Conservation (phyloP, 1,140 invertebrate species). For the Bombus sylvicola region DNA sequence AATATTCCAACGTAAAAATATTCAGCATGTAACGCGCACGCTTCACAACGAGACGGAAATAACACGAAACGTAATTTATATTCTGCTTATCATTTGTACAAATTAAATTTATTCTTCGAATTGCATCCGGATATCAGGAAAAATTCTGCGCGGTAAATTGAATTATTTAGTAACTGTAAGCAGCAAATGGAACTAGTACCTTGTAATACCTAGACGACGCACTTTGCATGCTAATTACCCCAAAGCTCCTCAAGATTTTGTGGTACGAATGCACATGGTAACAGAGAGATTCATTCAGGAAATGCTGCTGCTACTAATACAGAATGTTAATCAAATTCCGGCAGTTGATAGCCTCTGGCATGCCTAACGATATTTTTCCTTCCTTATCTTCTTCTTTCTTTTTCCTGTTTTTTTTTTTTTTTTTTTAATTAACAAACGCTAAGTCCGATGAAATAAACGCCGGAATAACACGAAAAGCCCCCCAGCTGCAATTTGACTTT, state of each 20-base stretch:
- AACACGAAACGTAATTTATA: neutral
- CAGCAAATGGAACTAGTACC: neutral
- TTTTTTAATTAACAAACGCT: slow-evolving; percentile 1
- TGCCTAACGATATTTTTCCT: neutral
- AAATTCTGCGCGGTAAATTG: neutral
- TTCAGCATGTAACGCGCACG: no score
- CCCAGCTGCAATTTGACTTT: slow-evolving; percentile 18
- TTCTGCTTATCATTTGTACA: no score
- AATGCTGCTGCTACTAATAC: slow-evolving; percentile 21
- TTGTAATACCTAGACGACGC: neutral
- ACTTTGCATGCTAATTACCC: slow-evolving; percentile 1
- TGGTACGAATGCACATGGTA: neutral
- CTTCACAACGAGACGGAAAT: no score
- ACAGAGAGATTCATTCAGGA: slow-evolving; percentile 21
- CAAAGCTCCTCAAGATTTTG: slow-evolving; percentile 13
- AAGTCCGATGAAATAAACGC: neutral
- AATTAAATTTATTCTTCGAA: neutral
- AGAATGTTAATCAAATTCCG: slow-evolving; percentile 32
- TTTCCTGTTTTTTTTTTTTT: no score
- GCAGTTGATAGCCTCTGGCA: neutral
- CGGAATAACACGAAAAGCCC: neutral
- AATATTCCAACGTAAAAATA: neutral
- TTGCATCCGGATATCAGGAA: neutral
- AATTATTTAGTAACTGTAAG: slow-evolving; percentile 5
- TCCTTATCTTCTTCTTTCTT: neutral